phyloP scores from a whole-genome alignment of 35 echinoderm and acorn worm species.

The Holothuria glaberrima region DNA sequence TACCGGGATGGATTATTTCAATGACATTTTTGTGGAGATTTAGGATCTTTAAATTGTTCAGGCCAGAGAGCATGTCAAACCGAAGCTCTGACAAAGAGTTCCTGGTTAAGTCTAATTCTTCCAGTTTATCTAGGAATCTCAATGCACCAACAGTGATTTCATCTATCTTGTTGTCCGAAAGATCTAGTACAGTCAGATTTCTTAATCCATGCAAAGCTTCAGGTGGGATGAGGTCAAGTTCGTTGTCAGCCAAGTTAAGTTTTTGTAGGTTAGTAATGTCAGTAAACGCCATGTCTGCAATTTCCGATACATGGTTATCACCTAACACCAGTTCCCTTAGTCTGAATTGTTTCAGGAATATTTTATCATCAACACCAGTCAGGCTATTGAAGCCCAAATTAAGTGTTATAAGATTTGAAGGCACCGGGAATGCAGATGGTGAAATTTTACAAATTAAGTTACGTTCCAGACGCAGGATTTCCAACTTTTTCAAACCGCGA shows the following conservation, averaged over 20 bases:
- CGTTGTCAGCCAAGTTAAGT: slow-evolving; percentile 21
- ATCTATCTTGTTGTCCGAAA: slow-evolving; percentile 41
- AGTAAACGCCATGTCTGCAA: slow-evolving; percentile 24
- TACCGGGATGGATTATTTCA: slow-evolving; percentile 15
- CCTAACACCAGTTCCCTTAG: slow-evolving; percentile 11
- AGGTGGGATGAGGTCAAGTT: slow-evolving; percentile 26
- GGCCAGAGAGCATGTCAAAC: slow-evolving; percentile 31
- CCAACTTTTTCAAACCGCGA: neutral
- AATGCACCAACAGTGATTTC: slow-evolving; percentile 29
- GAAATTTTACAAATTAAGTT: slow-evolving; percentile 13
- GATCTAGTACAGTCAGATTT: neutral
- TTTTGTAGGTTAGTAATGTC: neutral
- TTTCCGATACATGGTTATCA: slow-evolving; percentile 18
- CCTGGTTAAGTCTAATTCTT: slow-evolving; percentile 42
- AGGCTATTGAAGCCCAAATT: slow-evolving; percentile 8
- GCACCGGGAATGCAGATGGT: slow-evolving; percentile 3
- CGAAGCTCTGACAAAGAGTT: slow-evolving; percentile 29
- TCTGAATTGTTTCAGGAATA: neutral
- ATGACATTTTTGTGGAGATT: slow-evolving; percentile 52
- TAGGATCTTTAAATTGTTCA: slow-evolving; percentile 20
- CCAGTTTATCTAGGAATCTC: neutral
- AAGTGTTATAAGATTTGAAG: slow-evolving; percentile 3
- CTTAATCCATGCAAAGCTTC: slow-evolving; percentile 37
- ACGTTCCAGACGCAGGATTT: neutral
- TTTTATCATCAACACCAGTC: slow-evolving; percentile 10